A percentile compares a stretch with the other conserved stretches of the same genome.
Evolutionary conservation across 2,797 vertebrate genomes (phyloP).

Genomic region (Phyllotis vaccarum): DNA sequence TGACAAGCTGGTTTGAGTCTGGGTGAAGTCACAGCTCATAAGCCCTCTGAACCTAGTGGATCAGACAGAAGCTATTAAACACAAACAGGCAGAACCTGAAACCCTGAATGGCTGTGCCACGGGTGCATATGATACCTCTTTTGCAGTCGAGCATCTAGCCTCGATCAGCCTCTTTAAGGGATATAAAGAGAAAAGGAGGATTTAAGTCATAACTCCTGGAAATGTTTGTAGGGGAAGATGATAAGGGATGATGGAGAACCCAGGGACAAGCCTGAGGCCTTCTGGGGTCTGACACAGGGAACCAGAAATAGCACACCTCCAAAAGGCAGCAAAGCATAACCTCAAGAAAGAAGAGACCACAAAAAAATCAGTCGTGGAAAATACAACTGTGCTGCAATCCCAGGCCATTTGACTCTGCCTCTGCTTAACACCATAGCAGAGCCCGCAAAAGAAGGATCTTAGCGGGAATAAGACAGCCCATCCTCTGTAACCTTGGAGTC

Average conservation of each 20-base stretch:
- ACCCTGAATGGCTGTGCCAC: neutral
- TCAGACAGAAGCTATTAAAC: neutral
- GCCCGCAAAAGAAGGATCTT: neutral
- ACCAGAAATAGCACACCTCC: neutral
- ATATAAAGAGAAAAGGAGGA: neutral
- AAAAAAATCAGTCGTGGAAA: neutral
- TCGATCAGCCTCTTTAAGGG: neutral
- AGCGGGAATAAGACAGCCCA: too few species aligned
- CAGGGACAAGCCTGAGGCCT: neutral
- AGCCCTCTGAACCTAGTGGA: constrained; percentile 55
- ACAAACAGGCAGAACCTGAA: neutral
- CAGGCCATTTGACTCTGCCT: neutral
- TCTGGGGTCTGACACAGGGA: neutral
- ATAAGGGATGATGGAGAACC: neutral
- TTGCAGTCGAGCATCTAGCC: neutral
- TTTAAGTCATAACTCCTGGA: neutral
- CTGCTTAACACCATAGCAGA: neutral
- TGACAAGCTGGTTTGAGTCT: constrained; percentile 80
- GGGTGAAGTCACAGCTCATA: constrained; percentile 20
- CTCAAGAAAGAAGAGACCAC: neutral
- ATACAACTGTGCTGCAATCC: neutral
- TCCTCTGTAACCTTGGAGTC: neutral
- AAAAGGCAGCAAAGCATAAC: neutral
- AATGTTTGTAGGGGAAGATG: neutral
- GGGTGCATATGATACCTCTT: neutral